Conservation (phyloP, 2,113 vertebrate genomes). For the Ploceus nigricollis region DNA sequence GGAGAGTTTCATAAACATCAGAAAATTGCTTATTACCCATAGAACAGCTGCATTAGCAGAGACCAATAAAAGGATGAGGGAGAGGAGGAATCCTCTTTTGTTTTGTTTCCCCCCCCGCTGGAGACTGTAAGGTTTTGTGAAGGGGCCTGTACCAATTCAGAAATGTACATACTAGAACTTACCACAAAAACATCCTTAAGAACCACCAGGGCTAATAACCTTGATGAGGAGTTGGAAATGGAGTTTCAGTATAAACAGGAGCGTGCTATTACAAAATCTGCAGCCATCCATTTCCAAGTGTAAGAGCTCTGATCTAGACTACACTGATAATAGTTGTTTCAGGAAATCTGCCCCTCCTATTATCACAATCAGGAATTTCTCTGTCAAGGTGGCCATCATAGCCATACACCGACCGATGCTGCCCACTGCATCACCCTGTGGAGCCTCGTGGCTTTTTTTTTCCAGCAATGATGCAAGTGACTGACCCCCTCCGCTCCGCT, state of each 20-base stretch:
- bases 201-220: not conserved
- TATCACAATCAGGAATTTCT: not conserved
- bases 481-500: rapidly evolving
- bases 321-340: not conserved
- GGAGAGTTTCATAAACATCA: not conserved
- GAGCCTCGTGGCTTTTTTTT: not conserved
- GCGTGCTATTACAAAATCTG: not conserved
- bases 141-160: not conserved
- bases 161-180: not conserved
- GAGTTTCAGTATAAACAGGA: not conserved
- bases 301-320: not conserved
- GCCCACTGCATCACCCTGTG: not conserved
- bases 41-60: conserved; percentile 4
- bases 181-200: not conserved
- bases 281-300: not conserved
- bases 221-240: not conserved
- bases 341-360: not conserved
- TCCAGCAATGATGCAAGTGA: not conserved
- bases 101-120: not conserved
- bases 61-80: not conserved
- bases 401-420: rapidly evolving
- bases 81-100: not conserved
- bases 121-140: not conserved
- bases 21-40: not conserved
- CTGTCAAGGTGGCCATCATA: not conserved